These are phyloP conservation scores for Netelia melanura DNA, from an alignment of 2,888 invertebrate species.

Conservation along the genomic window DNA sequence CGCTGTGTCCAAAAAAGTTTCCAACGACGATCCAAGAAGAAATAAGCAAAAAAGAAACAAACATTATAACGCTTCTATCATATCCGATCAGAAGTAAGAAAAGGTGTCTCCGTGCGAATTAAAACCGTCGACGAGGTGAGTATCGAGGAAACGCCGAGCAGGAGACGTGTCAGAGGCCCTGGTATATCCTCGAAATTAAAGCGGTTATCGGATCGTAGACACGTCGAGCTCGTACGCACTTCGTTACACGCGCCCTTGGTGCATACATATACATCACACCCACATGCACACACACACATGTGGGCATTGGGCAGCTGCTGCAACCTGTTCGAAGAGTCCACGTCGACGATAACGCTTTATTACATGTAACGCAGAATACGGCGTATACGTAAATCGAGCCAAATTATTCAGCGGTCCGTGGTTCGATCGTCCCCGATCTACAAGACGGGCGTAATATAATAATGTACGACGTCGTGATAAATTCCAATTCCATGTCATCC, in stretches of 20 bases:
- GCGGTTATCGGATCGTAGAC: conserved; percentile 57
- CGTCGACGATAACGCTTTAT: conserved; percentile 48
- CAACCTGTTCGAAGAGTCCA: conserved; percentile 42
- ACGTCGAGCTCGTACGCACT: conserved; percentile 46
- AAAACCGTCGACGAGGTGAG: background rate
- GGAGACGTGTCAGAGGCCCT: conserved; percentile 20
- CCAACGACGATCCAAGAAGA: background rate
- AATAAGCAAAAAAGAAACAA: background rate
- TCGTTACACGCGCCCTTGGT: background rate
- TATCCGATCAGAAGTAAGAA: background rate
- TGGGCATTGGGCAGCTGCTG: conserved; percentile 46
- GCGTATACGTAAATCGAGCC: conserved; percentile 16
- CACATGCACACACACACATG: background rate
- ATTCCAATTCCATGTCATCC: background rate
- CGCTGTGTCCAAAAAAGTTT: background rate
- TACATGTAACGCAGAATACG: conserved; percentile 4
- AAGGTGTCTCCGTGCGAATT: background rate
- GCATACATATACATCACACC: background rate
- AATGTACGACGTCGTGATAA: conserved; percentile 36
- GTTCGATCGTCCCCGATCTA: conserved; percentile 36
- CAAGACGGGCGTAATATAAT: conserved; percentile 37
- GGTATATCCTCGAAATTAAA: conserved; percentile 53
- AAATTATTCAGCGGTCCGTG: conserved; percentile 43
- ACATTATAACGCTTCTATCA: background rate
- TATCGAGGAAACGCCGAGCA: conserved; percentile 10